Base-by-base conservation (phyloP, 1,140 invertebrate genomes). In the Cheumatopsyche charites region DNA sequence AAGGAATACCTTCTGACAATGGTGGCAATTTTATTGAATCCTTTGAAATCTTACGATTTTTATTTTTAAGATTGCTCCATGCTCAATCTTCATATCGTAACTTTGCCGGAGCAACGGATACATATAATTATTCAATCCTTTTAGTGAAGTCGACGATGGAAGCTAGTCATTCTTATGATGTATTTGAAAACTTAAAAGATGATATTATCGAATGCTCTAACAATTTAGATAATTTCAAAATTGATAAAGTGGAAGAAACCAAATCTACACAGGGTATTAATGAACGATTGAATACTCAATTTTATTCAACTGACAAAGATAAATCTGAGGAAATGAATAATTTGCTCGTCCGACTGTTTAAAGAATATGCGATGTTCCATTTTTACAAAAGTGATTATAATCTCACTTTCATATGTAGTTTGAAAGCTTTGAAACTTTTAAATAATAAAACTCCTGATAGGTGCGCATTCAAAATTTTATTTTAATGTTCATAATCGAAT, bases 321-420 rank as follows among this genome's bases (percentile, higher is more conserved):
- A 79, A 80, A n/a, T 12, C 26, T 11, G 41, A 43, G 77, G 78
- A 81, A 25, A 71, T 79, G 70, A 73, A 78, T 42, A 78, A 83
- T 71, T 78, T 90, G 70, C 76, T 84, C 45, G 90, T 92, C 67
- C 88, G 89, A 23, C 83, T 93, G 12, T 94, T 91, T 80, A 89
- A 90, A 73, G 91, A 93, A 83, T 92, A 93, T 80, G 92, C 92
- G 78, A 85, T 88, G 66, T 83, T 94, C 71, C 90, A 89, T 81
- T 95, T 92, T 84, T 87, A 89, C 75, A 89, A 90, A 78, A 94
- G 92, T 82, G 90, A 93, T 83, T 95, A 94, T 83, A 88, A 91
- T 81, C 86, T 91, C 82, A 86, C 86, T 67, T 84, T 87, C 79
- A 90, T 88, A 79, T 94, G 92, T 90, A 90, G 90, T 81, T 82